Evolutionary conservation across 2,113 vertebrate species (phyloP).

Genomic region (Podarcis muralis): DNA sequence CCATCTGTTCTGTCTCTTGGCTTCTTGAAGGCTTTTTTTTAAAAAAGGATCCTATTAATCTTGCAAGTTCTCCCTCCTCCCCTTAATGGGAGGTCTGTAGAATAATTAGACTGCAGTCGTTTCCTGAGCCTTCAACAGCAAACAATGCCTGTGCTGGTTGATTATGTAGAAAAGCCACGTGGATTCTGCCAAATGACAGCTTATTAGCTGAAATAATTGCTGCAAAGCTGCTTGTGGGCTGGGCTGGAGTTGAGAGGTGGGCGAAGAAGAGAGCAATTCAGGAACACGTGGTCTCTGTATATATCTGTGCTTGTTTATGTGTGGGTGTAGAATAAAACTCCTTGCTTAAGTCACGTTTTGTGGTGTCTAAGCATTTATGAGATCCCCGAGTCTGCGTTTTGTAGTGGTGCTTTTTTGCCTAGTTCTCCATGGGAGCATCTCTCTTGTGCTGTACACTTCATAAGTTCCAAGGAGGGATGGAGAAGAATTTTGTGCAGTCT

Average conservation of each 20-base stretch:
- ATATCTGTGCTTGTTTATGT: not conserved
- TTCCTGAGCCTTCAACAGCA: not conserved
- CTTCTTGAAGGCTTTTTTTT: not conserved
- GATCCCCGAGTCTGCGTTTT: not conserved
- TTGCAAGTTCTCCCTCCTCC: not conserved
- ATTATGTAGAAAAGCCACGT: not conserved
- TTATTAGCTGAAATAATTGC: not conserved
- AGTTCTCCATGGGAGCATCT: not conserved
- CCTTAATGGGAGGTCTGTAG: not conserved
- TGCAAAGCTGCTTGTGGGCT: not conserved
- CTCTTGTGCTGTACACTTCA: not conserved
- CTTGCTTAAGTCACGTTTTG: not conserved
- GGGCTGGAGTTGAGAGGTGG: not conserved
- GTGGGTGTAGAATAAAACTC: not conserved
- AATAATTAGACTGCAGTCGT: constrained; percentile 4
- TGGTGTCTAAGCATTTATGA: not conserved
- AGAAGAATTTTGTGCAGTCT: no score
- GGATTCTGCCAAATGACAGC: constrained; percentile 7
- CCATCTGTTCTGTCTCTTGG: not conserved
- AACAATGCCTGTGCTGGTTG: not conserved
- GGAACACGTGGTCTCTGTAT: not conserved
- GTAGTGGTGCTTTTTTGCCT: no score
- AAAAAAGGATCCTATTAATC: not conserved
- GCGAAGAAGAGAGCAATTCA: not conserved
- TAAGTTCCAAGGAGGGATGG: not conserved